Conservation (phyloP, 2,113 vertebrate genomes). For the Promerops cafer region DNA sequence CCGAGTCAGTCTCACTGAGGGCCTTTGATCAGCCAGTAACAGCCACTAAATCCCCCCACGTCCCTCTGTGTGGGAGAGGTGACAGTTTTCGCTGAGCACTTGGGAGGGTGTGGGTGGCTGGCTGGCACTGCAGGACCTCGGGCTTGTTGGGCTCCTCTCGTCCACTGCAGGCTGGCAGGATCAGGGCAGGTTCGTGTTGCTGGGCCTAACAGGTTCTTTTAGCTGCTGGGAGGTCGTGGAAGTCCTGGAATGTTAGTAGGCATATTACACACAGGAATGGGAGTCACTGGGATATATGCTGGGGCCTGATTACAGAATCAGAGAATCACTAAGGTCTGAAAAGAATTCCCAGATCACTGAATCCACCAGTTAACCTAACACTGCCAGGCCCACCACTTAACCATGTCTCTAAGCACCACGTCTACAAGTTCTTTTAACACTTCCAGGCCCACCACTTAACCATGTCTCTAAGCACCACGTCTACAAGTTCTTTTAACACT, state of each 20-base stretch:
- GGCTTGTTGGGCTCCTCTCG: fast-evolving
- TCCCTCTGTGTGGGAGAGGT: neutral
- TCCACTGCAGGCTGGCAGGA: fast-evolving
- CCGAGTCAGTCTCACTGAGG: neutral
- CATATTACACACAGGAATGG: neutral
- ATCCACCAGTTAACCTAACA: neutral
- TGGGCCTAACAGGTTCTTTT: neutral
- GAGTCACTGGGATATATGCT: neutral
- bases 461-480: neutral
- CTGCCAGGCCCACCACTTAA: neutral
- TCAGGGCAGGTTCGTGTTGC: neutral
- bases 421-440: neutral
- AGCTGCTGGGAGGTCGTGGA: neutral
- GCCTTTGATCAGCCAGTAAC: slow-evolving; percentile 20
- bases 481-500: neutral
- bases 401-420: neutral
- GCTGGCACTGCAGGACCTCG: neutral
- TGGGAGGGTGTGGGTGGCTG: neutral
- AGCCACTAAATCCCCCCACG: neutral
- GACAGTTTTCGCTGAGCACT: neutral
- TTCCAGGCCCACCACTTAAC: neutral
- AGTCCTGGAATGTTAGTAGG: neutral
- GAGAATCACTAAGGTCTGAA: neutral
- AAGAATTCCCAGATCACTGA: neutral
- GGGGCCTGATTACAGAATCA: neutral